A percentile compares a stretch with the other conserved stretches of the same genome.
These are phyloP conservation scores for Hoplias malabaricus DNA, from an alignment of 2,113 vertebrate species.

Conservation along the genomic window DNA sequence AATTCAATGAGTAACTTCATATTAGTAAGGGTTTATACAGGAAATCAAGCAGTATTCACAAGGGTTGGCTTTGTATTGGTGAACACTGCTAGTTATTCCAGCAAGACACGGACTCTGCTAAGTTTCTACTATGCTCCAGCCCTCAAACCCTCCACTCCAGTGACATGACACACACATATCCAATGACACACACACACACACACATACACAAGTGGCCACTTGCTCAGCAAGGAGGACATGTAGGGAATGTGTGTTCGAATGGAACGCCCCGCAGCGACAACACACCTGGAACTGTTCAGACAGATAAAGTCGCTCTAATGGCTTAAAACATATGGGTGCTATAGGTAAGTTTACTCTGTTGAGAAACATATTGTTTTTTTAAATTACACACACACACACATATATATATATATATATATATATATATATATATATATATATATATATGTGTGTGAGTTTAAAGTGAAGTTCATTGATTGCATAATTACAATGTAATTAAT, in stretches of 20 bases:
- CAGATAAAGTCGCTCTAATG: conserved; percentile 5
- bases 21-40: too few relatives aligned
- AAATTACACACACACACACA: too few relatives aligned
- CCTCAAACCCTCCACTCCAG: not conserved
- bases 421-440: too few relatives aligned
- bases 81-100: not conserved
- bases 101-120: not conserved
- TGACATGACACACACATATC: not conserved
- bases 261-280: conserved; percentile 24
- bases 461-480: too few relatives aligned
- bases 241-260: not conserved
- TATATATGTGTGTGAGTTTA: too few relatives aligned
- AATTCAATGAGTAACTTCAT: too few relatives aligned
- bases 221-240: not conserved
- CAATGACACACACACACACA: conserved; percentile 4
- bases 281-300: conserved; percentile 17
- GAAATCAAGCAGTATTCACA: not conserved
- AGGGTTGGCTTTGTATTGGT: not conserved
- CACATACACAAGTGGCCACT: conserved; percentile 29
- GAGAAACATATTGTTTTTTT: not conserved
- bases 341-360: not conserved
- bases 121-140: not conserved
- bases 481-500: too few relatives aligned
- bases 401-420: too few relatives aligned
- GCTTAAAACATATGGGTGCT: not conserved